phyloP scores from a whole-genome alignment of 2,113 vertebrate species.

The Toxotes jaculatrix region DNA sequence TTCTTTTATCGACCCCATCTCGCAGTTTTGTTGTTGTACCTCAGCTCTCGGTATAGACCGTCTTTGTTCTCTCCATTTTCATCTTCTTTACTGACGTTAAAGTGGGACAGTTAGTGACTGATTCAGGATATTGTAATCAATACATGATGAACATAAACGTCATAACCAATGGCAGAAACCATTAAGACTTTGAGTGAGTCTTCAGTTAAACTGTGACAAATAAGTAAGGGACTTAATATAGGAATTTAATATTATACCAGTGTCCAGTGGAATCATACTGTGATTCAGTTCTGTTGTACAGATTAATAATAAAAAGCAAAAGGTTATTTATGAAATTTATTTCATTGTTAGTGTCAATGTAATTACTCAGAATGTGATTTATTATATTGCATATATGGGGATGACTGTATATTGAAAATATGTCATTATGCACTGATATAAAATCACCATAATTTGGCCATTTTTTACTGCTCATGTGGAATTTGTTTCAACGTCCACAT shows the following conservation, averaged over 20 bases:
- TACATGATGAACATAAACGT: conserved; percentile 23
- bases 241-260: conserved; percentile 8
- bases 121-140: conserved; percentile 34
- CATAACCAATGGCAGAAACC: conserved; percentile 6
- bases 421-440: too few relatives aligned
- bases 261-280: neutral
- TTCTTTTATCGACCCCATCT: conserved; percentile 52
- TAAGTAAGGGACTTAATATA: neutral
- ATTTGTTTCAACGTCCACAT: too few relatives aligned
- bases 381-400: too few relatives aligned
- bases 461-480: too few relatives aligned
- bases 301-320: neutral
- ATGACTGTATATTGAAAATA: too few relatives aligned
- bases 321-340: neutral
- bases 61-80: conserved; percentile 51
- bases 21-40: conserved; percentile 40
- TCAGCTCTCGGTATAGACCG: conserved; percentile 12
- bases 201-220: conserved; percentile 23
- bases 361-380: too few relatives aligned
- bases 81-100: conserved; percentile 28
- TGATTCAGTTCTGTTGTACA: neutral
- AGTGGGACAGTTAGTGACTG: conserved; percentile 23
- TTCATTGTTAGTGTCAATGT: neutral
- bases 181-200: neutral
- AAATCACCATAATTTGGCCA: too few relatives aligned